Evolutionary conservation across 2,113 vertebrate genomes (phyloP).

Genomic region (Cynopterus brachyotis): DNA sequence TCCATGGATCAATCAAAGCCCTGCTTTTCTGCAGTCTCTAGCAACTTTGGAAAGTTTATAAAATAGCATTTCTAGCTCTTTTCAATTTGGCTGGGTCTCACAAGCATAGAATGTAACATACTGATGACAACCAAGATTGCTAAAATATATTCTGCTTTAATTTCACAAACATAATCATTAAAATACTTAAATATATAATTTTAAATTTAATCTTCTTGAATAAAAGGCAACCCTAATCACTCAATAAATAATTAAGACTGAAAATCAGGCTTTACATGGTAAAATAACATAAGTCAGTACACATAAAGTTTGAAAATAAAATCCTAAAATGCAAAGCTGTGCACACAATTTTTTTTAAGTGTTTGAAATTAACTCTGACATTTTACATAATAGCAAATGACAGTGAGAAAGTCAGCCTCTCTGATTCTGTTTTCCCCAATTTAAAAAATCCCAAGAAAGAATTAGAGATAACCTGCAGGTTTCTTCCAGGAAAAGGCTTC

Average conservation of each 20-base stretch:
- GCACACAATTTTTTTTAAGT: neutral
- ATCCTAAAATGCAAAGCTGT: slow-evolving; percentile 13
- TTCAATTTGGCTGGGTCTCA: neutral
- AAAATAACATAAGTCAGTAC: neutral
- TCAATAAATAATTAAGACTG: slow-evolving; percentile 29
- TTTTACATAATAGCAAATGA: neutral
- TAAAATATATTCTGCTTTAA: slow-evolving; percentile 20
- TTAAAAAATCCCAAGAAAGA: neutral
- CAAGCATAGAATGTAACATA: neutral
- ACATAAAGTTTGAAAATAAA: slow-evolving; percentile 41
- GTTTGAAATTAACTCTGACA: neutral
- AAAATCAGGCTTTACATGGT: slow-evolving; percentile 4
- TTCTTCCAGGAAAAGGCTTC: slow-evolving; percentile 15
- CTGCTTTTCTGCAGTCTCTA: neutral
- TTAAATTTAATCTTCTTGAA: neutral
- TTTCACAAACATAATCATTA: neutral
- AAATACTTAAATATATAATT: neutral
- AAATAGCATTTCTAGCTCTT: slow-evolving; percentile 32
- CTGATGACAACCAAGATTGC: neutral
- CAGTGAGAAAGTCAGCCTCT: neutral
- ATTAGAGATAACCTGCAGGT: slow-evolving; percentile 27
- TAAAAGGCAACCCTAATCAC: neutral
- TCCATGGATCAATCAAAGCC: neutral
- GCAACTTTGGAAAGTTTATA: neutral
- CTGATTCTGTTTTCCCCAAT: neutral